Base-by-base conservation (phyloP, 2,888 invertebrate species). In the Lochmaea crataegi region DNA sequence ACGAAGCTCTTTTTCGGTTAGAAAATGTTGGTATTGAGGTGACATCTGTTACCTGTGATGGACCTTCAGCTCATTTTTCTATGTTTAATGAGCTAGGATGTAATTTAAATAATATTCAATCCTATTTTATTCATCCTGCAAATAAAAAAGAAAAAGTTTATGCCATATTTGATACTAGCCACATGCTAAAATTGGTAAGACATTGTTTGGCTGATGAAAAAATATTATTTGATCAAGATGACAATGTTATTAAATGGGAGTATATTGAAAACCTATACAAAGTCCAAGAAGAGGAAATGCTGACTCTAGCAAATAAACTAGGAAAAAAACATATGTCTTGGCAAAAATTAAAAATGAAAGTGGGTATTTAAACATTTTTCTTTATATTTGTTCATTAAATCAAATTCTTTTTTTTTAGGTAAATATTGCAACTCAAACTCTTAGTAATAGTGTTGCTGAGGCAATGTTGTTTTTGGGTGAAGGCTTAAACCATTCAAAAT, bases 41-140 rank as follows among this genome's bases (percentile, higher is more conserved):
- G 14, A 73, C 75, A 48, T 74, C 72, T 41, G 53, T 78, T 32
- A 79, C 78, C 18, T 78, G 77, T 66, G 79, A 78, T 75, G 78
- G 77, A 10, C 69, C 74, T 18, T 53, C 65, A 22, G 71, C 63
- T 38, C 45, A 77, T 69, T 74, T 74, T 65, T 16, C 64, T 12
- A 76, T 75, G 75, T 41, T 71, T 6, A 26, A 65, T 57, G 26
- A 68, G 12, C 42, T 74, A n/a, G 74, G 74, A n/a, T 65, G 51
- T 32, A 26, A 51, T 14, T 48, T 65, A n/a, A 18, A 51, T 7
- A 9, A 41, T 18, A 11, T 63, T 9, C 9, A 9, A 9, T 18
- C 42, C 10, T 0, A 16, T 10, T 42, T 42, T 63, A n/a, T 12
- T 18, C n/a, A 42, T 41, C 41, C 16, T 41, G 5, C n/a, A 42